Evolutionary conservation across 2,888 invertebrate genomes (phyloP), one percentile per base, ranked within the genome.

Genomic region (Gymnosoma rotundatum): DNA sequence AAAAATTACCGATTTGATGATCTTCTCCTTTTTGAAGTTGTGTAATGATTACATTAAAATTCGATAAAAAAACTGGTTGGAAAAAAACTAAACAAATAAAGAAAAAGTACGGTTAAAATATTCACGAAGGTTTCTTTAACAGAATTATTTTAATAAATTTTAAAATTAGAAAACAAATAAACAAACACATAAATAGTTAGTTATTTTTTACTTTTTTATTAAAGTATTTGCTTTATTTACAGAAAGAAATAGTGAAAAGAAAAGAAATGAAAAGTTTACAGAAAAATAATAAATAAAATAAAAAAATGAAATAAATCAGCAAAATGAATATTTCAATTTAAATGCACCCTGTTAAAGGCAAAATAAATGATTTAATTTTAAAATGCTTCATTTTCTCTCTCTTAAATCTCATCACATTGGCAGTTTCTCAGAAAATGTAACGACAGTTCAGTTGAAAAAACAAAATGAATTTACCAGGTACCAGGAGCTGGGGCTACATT

Each of bases 401-500:
- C 18, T 12, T n/a, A 18, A 66, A 42, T 70, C 38, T 38, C 20
- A 67, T 73, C 60, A 67, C 42, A 60, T 38, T 72, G 58, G 38
- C 48, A 50, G 64, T 56, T 54, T 42, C 20, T 36, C 9, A 7
- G 7, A 20, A 25, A 45, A 21, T 8, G 5, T 32, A 32, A 18
- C 9, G 2, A 4, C 21, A 36, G 14, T 14, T 32, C n/a, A 2
- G 20, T 6, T 16, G n/a, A 9, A n/a, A 9, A 5, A n/a, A n/a
- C n/a, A n/a, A 21, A 25, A 25, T 14, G 7, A 8, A 4, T 42
- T 83, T 85, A 86, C 50, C 66, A 52, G 52, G 85, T 85, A 52
- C 85, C 87, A 52, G 86, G 86, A 66, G 86, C 86, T 12, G 87
- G 85, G 25, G 87, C 86, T 2, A 87, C 76, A 64, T 84, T 84